Base-by-base conservation (phyloP, 2,888 invertebrate species). In the Perizoma affinitatum region DNA sequence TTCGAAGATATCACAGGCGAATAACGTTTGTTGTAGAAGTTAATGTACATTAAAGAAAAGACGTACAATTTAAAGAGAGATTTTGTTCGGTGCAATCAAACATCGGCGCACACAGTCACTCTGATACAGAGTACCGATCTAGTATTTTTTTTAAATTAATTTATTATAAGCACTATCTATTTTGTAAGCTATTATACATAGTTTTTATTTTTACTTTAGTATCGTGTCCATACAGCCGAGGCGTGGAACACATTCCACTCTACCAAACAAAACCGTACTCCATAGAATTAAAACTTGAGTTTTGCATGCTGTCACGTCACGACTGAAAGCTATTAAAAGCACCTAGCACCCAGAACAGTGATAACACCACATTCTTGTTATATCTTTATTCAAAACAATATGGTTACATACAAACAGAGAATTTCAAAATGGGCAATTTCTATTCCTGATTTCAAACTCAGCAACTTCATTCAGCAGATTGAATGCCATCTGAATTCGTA, bases 61-160 rank as follows among this genome's bases (percentile, higher is more conserved):
- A 67, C 60, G 61, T 71, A 74, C 68, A 74, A 74, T 73, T 74
- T 70, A 72, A 75, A 82, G 83, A 82, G 83, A 87, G 84, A 83
- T 86, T 84, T 84, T 80, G 75, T 84, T 83, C 83, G 80, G 82
- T 83, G 76, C 80, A 73, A 75, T 76, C 74, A 79, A 79, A 79
- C 78, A 78, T 80, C 86, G 84, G 83, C 78, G 78, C 79, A 73
- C 63, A 79, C 82, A 77, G 79, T 70, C 73, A 76, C 89, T 88
- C 90, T 89, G 88, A 88, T 88, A 88, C 89, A 89, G 90, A 90
- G 90, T 82, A 83, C 85, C 82, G 84, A 81, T 82, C 78, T 69
- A 71, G 66, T 76, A 71, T 66, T 64, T 61, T 66, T 68, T 65
- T 65, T n/a, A n/a, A 68, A 72, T 74, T 80, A 72, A 82, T 78